Percentiles rank a stretch among this genome's conserved stretches.
Conservation (phyloP, 2,797 vertebrate genomes). For the Artibeus jamaicensis region DNA sequence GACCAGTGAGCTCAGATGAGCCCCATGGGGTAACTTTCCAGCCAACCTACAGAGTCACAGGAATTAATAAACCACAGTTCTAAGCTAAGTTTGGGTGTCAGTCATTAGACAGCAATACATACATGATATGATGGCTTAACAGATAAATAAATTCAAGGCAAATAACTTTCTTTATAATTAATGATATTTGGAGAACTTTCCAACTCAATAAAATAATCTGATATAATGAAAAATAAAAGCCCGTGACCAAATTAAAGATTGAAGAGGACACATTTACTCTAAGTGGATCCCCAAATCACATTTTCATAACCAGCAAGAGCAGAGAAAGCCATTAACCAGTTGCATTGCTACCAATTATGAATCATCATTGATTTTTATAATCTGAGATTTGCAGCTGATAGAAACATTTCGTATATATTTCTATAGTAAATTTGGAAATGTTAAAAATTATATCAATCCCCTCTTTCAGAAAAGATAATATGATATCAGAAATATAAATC, state of each 20-base stretch:
- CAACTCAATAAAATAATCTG: background rate
- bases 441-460: conserved; percentile 42
- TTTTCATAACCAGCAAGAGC: conserved; percentile 14
- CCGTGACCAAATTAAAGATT: background rate
- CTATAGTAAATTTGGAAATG: conserved; percentile 31
- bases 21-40: background rate
- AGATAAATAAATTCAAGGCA: background rate
- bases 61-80: background rate
- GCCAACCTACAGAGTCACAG: background rate
- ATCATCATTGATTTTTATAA: conserved; percentile 59
- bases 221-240: background rate
- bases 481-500: conserved; percentile 39
- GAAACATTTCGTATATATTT: conserved; percentile 20
- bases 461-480: conserved; percentile 38
- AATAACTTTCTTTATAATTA: background rate
- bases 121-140: background rate
- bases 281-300: conserved; percentile 5
- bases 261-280: background rate
- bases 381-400: background rate
- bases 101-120: background rate
- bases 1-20: background rate
- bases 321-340: background rate
- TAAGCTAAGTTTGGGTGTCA: background rate
- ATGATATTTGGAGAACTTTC: background rate
- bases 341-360: conserved; percentile 34